A percentile compares a stretch with the other conserved stretches of the same genome.
These are phyloP conservation scores for Chionoecetes opilio DNA, from an alignment of 1,140 invertebrate species.

Conservation along the genomic window DNA sequence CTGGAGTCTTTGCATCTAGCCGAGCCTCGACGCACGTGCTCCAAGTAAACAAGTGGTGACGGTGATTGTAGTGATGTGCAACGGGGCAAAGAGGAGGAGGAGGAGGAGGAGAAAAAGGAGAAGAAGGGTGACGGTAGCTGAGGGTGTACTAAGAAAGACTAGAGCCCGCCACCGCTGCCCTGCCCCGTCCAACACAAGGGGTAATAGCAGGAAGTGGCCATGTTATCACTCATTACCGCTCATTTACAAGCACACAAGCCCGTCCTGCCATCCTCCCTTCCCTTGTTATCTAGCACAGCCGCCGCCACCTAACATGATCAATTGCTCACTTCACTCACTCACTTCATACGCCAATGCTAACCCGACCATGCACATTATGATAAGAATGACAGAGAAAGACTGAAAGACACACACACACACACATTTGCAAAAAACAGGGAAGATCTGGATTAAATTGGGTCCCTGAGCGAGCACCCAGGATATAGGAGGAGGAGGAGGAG, in stretches of 20 bases:
- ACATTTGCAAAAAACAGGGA: neutral
- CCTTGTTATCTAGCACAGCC: constrained; percentile 63
- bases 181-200: constrained; percentile 16
- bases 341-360: neutral
- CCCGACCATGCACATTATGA: neutral
- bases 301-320: constrained; percentile 53
- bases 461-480: too few relatives aligned
- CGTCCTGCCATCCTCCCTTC: neutral
- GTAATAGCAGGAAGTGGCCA: constrained; percentile 68
- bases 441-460: too few relatives aligned
- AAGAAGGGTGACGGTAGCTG: neutral
- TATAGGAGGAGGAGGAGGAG: neutral
- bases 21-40: too few relatives aligned
- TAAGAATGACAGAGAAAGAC: neutral
- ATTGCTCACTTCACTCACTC: constrained; percentile 38
- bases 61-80: neutral
- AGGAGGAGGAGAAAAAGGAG: neutral
- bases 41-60: too few relatives aligned
- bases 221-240: constrained; percentile 72
- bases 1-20: neutral
- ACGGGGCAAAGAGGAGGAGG: neutral
- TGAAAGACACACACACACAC: too few relatives aligned
- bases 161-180: neutral
- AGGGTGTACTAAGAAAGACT: neutral
- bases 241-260: constrained; percentile 60